phyloP scores from a whole-genome alignment of 2,797 vertebrate species.

The Epinephelus malabaricus region DNA sequence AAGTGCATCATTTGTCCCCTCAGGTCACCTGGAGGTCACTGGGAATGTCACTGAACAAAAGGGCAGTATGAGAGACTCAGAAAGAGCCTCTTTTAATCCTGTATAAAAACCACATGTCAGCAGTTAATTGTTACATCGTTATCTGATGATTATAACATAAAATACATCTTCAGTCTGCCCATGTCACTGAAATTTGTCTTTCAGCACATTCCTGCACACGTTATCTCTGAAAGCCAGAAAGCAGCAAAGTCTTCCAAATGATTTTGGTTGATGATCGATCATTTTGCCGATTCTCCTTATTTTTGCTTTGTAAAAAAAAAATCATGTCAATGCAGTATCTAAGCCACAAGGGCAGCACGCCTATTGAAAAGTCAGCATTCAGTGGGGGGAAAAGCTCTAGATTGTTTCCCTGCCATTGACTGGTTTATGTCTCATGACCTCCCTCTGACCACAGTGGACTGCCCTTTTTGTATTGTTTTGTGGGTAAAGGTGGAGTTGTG shows the following conservation, averaged over 20 bases:
- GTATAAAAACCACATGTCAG: conserved; percentile 21
- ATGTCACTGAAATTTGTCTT: not conserved
- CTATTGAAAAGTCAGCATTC: conserved; percentile 72
- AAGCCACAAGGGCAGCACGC: conserved; percentile 48
- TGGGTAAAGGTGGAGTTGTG: conserved; percentile 33
- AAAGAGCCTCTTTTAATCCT: conserved; percentile 25
- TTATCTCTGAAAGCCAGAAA: conserved; percentile 55
- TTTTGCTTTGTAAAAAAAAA: conserved; percentile 41
- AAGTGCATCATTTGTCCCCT: conserved; percentile 78
- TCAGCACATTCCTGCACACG: conserved; percentile 8
- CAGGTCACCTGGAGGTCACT: conserved; percentile 78
- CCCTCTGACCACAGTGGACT: conserved; percentile 70
- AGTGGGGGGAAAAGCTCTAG: conserved; percentile 66
- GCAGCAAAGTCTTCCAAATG: conserved; percentile 37
- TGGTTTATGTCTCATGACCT: conserved; percentile 80
- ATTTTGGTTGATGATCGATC: conserved; percentile 2
- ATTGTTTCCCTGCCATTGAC: conserved; percentile 75
- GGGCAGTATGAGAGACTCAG: conserved; percentile 41
- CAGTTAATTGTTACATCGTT: conserved; percentile 18
- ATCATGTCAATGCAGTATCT: conserved; percentile 50
- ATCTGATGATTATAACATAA: not conserved
- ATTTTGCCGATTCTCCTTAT: conserved; percentile 55
- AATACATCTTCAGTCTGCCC: not conserved
- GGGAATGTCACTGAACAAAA: conserved; percentile 75
- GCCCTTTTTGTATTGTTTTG: conserved; percentile 51